A percentile compares a stretch with the other conserved stretches of the same genome.
Conservation (phyloP, 23 tunicate species). For the Trididemnum miniatum region DNA sequence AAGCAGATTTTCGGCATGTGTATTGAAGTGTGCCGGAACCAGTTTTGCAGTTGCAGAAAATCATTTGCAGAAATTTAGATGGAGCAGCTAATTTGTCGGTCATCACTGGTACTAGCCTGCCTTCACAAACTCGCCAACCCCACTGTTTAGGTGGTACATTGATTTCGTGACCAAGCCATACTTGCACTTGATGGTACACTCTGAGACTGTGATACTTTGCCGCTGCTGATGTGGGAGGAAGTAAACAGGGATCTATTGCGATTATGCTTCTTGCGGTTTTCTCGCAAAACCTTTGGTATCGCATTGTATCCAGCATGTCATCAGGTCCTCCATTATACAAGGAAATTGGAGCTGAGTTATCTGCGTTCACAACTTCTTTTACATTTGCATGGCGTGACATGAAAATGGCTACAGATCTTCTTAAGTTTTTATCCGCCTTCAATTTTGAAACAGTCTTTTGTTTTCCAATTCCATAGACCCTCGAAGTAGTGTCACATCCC, state of each 20-base stretch:
- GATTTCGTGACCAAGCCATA: neutral
- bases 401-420: slow-evolving; percentile 12
- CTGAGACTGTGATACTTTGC: slow-evolving; percentile 3
- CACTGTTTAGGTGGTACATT: slow-evolving; percentile 2
- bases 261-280: neutral
- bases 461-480: slow-evolving; percentile 7
- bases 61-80: slow-evolving; percentile 7
- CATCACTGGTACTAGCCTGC: slow-evolving; percentile 15
- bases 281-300: slow-evolving; percentile 1
- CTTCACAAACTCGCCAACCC: slow-evolving; percentile 22
- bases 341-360: slow-evolving; percentile 8
- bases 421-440: neutral
- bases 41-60: slow-evolving; percentile 12
- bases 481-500: slow-evolving; percentile 19
- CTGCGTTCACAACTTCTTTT: slow-evolving; percentile 1
- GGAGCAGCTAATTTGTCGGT: neutral
- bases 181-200: neutral
- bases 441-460: slow-evolving; percentile 10
- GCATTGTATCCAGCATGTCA: neutral
- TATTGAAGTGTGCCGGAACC: neutral
- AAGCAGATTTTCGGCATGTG: slow-evolving; percentile 16
- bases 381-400: slow-evolving; percentile 20
- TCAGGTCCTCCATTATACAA: neutral
- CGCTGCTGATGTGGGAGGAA: slow-evolving; percentile 21
- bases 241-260: slow-evolving; percentile 3